These are phyloP conservation scores for Pachypsylla venusta DNA, from an alignment of 1,140 invertebrate genomes.

Conservation along the genomic window DNA sequence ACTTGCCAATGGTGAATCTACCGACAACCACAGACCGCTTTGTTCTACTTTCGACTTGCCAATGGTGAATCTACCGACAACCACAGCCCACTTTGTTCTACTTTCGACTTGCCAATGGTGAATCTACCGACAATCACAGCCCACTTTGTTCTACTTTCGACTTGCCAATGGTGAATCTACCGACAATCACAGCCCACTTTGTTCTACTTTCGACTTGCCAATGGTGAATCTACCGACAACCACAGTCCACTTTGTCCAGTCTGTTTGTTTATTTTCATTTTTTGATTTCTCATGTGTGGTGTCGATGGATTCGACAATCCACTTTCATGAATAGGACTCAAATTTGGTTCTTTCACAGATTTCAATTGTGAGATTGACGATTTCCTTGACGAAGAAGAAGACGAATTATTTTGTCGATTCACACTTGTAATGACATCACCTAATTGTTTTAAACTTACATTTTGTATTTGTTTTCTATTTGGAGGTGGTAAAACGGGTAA, in stretches of 20 bases:
- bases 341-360: slow-evolving; percentile 35
- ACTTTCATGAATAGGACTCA: slow-evolving; percentile 54
- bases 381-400: neutral
- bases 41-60: neutral
- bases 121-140: slow-evolving; percentile 15
- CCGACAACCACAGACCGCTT: slow-evolving; percentile 15
- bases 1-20: slow-evolving; percentile 11
- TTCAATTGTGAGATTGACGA: slow-evolving; percentile 29
- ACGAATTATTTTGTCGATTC: neutral
- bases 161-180: slow-evolving; percentile 11
- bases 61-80: slow-evolving; percentile 12
- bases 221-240: slow-evolving; percentile 14
- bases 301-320: slow-evolving; percentile 48
- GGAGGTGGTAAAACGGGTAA: slow-evolving; percentile 35
- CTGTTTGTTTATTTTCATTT: slow-evolving; percentile 14
- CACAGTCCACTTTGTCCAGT: slow-evolving; percentile 13
- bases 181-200: slow-evolving; percentile 14
- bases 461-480: slow-evolving; percentile 32
- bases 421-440: slow-evolving; percentile 31
- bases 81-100: slow-evolving; percentile 14
- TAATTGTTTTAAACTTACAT: slow-evolving; percentile 32
- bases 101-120: neutral
- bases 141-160: neutral
- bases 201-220: neutral
- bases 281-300: slow-evolving; percentile 21